Evolutionary conservation across 2,113 vertebrate genomes (phyloP).

Genomic region (Crotalus viridis): DNA sequence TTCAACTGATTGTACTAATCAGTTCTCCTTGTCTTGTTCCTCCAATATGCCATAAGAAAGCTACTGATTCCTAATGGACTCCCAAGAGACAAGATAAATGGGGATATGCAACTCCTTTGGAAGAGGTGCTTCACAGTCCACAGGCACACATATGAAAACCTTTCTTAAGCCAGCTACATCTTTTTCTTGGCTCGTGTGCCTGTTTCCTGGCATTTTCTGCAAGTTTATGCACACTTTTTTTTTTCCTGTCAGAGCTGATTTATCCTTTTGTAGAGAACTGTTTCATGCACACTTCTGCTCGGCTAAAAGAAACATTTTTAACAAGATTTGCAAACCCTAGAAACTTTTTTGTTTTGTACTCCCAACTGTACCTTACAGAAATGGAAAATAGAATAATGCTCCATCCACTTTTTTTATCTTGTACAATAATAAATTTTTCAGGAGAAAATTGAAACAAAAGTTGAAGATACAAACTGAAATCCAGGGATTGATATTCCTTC

Average conservation of each 20-base stretch:
- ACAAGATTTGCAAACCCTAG: background rate
- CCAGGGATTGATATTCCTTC: background rate
- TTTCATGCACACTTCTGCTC: background rate
- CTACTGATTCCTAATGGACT: background rate
- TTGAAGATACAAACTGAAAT: background rate
- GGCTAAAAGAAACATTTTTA: background rate
- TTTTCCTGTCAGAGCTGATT: background rate
- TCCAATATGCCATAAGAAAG: background rate
- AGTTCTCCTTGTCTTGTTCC: background rate
- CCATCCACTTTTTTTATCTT: background rate
- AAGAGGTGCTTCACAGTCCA: background rate
- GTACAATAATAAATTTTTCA: background rate
- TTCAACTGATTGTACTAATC: background rate
- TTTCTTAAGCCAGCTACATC: background rate
- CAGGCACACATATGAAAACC: background rate
- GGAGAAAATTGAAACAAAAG: background rate
- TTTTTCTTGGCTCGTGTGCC: background rate
- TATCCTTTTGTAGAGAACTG: background rate
- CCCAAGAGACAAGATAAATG: background rate
- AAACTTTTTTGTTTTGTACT: background rate
- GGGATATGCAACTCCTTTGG: background rate
- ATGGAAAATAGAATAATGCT: background rate
- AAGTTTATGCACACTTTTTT: background rate
- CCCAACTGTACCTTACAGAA: background rate
- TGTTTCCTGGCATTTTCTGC: background rate